Evolutionary conservation across 2,797 vertebrate genomes (phyloP), one percentile per base, ranked within the genome.

Genomic region (Uromys caudimaculatus): DNA sequence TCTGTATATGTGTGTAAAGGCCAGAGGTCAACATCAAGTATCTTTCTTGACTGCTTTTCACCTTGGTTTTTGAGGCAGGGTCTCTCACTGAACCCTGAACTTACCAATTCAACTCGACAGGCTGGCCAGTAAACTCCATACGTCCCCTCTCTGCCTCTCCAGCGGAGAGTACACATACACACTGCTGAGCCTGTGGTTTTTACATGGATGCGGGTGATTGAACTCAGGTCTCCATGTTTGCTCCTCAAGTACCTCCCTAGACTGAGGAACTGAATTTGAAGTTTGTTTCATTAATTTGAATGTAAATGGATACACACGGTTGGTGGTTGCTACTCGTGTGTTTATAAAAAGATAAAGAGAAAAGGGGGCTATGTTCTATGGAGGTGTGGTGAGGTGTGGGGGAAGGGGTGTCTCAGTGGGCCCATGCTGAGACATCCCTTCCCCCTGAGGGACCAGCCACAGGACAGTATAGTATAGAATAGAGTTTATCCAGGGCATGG

Each of bases 251-350:
- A 23, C 27, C 38, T 32, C 52, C 11, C 27, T 19, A 41, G 24
- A 17, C 69, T 0, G 27, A 24, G 87, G 56, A 77, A n/a, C 56
- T 76, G 41, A 89, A 58, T 58, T 23, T 89, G n/a, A 58, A 75
- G 58, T 62, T 88, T 58, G 38, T 92, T 85, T 90, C 93, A 82
- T 67, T 56, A 50, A 85, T 56, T 83, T 64, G 44, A 92, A 90
- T 77, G 19, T 88, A 67, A 89, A 78, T 67, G 44, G 14, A 4
- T 32, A 76, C 75, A 6, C 2, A 23, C 29, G 35, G 38, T 75
- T 73, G n/a, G 17, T 44, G 79, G 62, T 87, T 75, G 73, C 32
- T 29, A 44, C 44, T 44, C 3, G 6, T 44, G 44, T 44, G 44
- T 44, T 44, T 44, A 3, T 44, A 44, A 44, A 44, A 44, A 44